Conservation (phyloP, 2,888 invertebrate species). For the Crioceris asparagi region DNA sequence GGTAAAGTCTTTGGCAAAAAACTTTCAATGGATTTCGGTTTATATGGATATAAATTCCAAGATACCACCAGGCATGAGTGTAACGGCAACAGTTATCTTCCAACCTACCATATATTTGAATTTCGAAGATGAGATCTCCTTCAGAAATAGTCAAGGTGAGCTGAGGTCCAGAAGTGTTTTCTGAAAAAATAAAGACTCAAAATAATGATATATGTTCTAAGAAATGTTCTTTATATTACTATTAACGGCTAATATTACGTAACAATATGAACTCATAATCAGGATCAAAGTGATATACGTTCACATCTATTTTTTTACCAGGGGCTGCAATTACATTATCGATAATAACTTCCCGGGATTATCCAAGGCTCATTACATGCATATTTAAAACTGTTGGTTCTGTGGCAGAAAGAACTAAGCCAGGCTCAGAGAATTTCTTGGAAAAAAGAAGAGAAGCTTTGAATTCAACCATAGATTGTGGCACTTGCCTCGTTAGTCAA, state of each 20-base stretch:
- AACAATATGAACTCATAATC: too few species aligned
- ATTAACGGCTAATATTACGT: too few species aligned
- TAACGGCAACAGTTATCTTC: constrained; percentile 31
- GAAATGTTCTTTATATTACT: too few species aligned
- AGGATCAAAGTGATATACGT: neutral
- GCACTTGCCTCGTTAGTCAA: constrained; percentile 35
- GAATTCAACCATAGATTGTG: constrained; percentile 37
- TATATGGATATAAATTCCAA: constrained; percentile 19
- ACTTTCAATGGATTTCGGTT: constrained; percentile 28
- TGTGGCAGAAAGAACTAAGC: constrained; percentile 8
- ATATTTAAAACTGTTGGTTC: constrained; percentile 20
- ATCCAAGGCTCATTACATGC: constrained; percentile 33
- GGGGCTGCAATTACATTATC: constrained; percentile 21
- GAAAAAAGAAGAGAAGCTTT: constrained; percentile 23
- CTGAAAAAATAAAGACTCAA: neutral
- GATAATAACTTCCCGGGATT: constrained; percentile 30
- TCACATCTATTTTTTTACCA: constrained; percentile 1
- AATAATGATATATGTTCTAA: neutral
- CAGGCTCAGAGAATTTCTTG: constrained; percentile 11
- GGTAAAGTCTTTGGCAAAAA: constrained; percentile 24
- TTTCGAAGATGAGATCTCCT: constrained; percentile 27
- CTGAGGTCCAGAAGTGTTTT: neutral
- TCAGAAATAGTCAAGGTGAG: constrained; percentile 26
- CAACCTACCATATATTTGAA: constrained; percentile 29
- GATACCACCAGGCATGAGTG: constrained; percentile 38